Percentiles rank a stretch among this genome's conserved stretches.
phyloP scores from a whole-genome alignment of 2,113 vertebrate genomes.

The Emydocephalus ijimae region DNA sequence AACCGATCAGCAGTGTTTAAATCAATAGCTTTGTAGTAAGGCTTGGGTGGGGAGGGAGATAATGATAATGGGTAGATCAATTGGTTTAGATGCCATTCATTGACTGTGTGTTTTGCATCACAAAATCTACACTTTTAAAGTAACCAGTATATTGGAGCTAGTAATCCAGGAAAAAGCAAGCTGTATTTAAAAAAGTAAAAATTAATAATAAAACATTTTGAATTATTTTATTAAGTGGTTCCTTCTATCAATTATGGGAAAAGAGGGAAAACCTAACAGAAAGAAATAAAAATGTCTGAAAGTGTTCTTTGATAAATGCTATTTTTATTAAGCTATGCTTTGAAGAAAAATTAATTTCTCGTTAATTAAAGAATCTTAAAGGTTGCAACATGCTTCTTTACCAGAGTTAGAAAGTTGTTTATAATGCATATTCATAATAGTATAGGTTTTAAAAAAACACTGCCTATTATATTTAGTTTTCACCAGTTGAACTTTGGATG shows the following conservation, averaged over 20 bases:
- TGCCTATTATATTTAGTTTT: not conserved
- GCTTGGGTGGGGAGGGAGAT: conserved; percentile 78
- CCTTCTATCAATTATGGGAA: conserved; percentile 26
- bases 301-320: not conserved
- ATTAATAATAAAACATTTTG: conserved; percentile 41
- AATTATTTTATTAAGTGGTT: conserved; percentile 41
- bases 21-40: conserved; percentile 95
- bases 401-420: conserved; percentile 24
- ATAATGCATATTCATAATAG: not conserved
- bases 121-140: conserved; percentile 68
- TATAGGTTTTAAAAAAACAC: not conserved
- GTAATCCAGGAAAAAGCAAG: conserved; percentile 58
- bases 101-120: conserved; percentile 76
- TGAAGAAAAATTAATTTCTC: conserved; percentile 20
- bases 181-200: conserved; percentile 31
- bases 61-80: conserved; percentile 85
- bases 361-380: conserved; percentile 36
- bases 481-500: not conserved
- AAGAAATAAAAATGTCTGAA: conserved; percentile 19
- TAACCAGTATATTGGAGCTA: conserved; percentile 50
- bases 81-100: conserved; percentile 81
- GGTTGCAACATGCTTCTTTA: conserved; percentile 34
- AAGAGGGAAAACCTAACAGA: conserved; percentile 1
- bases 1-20: conserved; percentile 84
- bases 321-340: conserved; percentile 37